A percentile compares a stretch with the other conserved stretches of the same genome.
Evolutionary conservation across 1,140 invertebrate species (phyloP).

Genomic region (Tribolium castaneum): DNA sequence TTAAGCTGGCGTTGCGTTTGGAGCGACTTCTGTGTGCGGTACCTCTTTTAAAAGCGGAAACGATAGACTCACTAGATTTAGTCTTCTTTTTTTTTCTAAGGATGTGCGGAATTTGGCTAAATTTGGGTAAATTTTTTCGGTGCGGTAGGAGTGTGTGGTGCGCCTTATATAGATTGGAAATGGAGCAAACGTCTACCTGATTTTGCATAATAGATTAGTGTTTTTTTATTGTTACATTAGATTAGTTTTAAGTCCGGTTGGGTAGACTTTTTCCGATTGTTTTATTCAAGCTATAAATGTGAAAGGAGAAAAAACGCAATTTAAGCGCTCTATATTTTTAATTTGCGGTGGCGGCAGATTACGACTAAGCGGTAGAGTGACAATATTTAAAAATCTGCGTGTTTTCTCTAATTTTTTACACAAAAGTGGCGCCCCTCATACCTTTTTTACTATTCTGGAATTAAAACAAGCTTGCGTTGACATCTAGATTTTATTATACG

Average conservation of each 20-base stretch:
- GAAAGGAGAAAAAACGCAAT: slow-evolving; percentile 34
- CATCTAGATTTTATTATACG: slow-evolving; percentile 6
- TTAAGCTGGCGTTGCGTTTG: slow-evolving; percentile 31
- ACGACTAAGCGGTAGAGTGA: background rate
- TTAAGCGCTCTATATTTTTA: background rate
- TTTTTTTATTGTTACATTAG: slow-evolving; percentile 17
- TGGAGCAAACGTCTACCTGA: slow-evolving; percentile 2
- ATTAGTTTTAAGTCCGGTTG: background rate
- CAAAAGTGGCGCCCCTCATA: slow-evolving; percentile 14
- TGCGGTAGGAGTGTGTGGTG: background rate
- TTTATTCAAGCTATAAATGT: background rate
- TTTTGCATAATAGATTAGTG: slow-evolving; percentile 1
- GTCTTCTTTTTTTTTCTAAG: background rate
- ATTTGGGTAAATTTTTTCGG: slow-evolving; percentile 21
- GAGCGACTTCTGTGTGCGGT: slow-evolving; percentile 7
- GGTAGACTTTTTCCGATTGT: background rate
- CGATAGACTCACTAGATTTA: background rate
- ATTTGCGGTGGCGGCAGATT: slow-evolving; percentile 53
- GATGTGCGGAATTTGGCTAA: background rate
- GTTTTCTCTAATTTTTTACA: slow-evolving; percentile 3
- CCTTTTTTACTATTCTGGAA: background rate
- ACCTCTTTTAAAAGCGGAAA: background rate
- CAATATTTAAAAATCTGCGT: background rate
- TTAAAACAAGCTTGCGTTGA: background rate
- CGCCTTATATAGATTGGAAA: slow-evolving; percentile 32